Percentiles rank a stretch among this genome's conserved stretches.
Conservation (phyloP, 2,797 vertebrate genomes). For the Loriculus beryllinus region DNA sequence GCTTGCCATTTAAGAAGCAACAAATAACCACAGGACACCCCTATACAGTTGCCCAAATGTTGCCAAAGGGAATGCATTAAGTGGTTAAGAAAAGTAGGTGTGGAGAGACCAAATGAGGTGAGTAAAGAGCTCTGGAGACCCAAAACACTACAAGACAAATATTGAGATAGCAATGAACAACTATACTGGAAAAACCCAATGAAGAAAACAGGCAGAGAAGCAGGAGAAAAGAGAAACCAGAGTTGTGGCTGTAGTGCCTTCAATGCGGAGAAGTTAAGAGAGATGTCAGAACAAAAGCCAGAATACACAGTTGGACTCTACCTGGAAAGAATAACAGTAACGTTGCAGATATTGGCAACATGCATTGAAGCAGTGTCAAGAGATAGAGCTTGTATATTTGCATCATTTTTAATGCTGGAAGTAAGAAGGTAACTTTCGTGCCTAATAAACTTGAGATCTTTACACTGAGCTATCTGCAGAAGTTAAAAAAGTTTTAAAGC, state of each 20-base stretch:
- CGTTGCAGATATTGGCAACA: rapidly evolving
- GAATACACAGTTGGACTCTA: neutral
- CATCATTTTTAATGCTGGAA: neutral
- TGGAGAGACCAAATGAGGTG: neutral
- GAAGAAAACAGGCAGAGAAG: neutral
- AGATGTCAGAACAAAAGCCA: neutral
- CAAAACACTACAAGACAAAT: neutral
- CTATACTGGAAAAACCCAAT: neutral
- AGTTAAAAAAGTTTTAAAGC: neutral
- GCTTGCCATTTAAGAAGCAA: neutral
- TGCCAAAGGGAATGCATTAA: neutral
- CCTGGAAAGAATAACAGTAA: neutral
- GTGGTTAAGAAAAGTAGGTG: neutral
- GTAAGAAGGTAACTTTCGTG: neutral
- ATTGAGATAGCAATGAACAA: neutral
- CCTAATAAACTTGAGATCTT: neutral
- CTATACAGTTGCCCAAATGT: neutral
- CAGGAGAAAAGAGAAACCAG: neutral
- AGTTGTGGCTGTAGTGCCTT: neutral
- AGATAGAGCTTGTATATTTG: neutral
- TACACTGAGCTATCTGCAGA: neutral
- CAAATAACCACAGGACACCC: neutral
- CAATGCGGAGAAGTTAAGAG: neutral
- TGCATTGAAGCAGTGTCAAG: neutral
- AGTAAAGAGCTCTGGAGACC: neutral